phyloP scores from a whole-genome alignment of 2,888 invertebrate genomes.

The Drosophila buzzatii region DNA sequence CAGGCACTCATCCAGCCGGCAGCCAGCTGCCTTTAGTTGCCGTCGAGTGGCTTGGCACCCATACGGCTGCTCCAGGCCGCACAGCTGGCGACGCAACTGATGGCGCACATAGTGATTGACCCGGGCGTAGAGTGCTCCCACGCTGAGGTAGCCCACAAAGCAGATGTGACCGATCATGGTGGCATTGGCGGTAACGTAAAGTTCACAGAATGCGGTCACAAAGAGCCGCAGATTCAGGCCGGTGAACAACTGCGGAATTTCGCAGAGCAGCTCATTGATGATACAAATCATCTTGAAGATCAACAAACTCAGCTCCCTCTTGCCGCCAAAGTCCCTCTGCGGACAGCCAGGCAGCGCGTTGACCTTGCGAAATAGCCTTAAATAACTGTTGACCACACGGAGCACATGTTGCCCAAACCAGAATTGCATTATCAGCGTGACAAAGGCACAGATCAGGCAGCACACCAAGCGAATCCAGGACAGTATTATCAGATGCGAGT shows the following conservation, averaged over 20 bases:
- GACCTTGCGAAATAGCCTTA: constrained; percentile 43
- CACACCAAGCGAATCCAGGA: constrained; percentile 21
- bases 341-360: constrained; percentile 19
- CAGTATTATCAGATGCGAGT: constrained; percentile 19
- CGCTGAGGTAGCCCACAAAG: constrained; percentile 58
- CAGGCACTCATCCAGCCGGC: constrained; percentile 48
- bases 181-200: constrained; percentile 16
- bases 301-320: constrained; percentile 45
- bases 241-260: neutral
- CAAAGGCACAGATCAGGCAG: constrained; percentile 11
- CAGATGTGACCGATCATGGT: constrained; percentile 46
- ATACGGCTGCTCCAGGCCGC: constrained; percentile 28
- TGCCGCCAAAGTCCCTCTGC: constrained; percentile 39
- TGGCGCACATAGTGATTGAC: constrained; percentile 53
- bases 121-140: constrained; percentile 50
- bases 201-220: constrained; percentile 1
- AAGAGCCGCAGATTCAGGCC: neutral
- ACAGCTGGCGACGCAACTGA: constrained; percentile 43
- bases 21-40: constrained; percentile 28
- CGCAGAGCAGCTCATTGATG: constrained; percentile 31
- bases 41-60: neutral
- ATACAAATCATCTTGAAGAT: constrained; percentile 36
- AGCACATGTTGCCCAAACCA: constrained; percentile 36
- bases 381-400: constrained; percentile 41
- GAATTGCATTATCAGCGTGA: constrained; percentile 41